Conservation (phyloP, 2,797 vertebrate genomes). For the Lepidocolaptes lacrymiger region DNA sequence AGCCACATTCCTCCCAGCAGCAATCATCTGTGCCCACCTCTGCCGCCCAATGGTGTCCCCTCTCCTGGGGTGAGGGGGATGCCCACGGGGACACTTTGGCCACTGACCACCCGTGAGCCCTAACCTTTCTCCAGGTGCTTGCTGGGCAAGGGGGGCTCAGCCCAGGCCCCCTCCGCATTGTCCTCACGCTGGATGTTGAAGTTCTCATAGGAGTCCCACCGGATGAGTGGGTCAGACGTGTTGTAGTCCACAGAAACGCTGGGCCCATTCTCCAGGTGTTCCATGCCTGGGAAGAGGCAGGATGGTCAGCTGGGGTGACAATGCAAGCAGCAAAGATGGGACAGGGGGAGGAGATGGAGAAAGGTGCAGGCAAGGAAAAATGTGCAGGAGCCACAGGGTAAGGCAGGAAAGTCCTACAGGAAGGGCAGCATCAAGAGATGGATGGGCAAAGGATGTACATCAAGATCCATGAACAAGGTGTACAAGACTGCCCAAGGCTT, state of each 20-base stretch:
- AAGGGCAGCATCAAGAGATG: not conserved
- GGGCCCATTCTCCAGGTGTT: slow-evolving; percentile 92
- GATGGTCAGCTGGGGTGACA: not conserved
- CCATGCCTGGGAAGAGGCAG: slow-evolving; percentile 83
- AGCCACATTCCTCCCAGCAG: not conserved
- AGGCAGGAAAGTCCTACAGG: not conserved
- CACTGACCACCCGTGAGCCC: not conserved
- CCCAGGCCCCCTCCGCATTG: slow-evolving; percentile 77
- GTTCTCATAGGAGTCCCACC: slow-evolving; percentile 94
- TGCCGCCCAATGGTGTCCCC: not conserved
- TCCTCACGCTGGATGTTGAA: slow-evolving; percentile 85
- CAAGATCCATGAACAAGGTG: not conserved
- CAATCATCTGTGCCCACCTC: not conserved
- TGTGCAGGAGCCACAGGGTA: not conserved
- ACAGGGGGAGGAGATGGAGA: not conserved
- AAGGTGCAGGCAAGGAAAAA: not conserved
- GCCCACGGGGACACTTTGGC: not conserved
- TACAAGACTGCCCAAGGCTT: not conserved
- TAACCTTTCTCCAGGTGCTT: slow-evolving; percentile 55
- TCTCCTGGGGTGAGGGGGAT: not conserved
- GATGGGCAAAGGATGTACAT: not conserved
- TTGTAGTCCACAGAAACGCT: slow-evolving; percentile 97
- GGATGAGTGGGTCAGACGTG: slow-evolving; percentile 93
- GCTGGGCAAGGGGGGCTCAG: not conserved
- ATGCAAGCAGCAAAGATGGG: not conserved